These are phyloP conservation scores for Darevskia mixta DNA, from an alignment of 2,797 vertebrate species.

Conservation along the genomic window DNA sequence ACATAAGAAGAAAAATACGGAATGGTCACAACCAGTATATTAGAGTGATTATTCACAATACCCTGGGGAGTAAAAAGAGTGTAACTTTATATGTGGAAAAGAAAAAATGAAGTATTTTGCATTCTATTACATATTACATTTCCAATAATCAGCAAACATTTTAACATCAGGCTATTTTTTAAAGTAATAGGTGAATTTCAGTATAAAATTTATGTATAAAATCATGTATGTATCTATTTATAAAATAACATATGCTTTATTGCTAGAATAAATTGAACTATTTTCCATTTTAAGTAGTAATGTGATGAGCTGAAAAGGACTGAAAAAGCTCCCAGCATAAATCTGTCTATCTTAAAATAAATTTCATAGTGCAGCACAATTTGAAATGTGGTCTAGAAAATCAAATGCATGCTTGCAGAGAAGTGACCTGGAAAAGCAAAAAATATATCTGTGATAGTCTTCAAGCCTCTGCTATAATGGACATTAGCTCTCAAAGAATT, in stretches of 20 bases:
- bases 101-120: neutral
- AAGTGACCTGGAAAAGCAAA: neutral
- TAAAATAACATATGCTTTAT: neutral
- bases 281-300: neutral
- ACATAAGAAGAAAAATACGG: neutral
- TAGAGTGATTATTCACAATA: neutral
- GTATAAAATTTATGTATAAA: neutral
- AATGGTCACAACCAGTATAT: neutral
- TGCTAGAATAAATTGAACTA: neutral
- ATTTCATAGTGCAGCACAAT: neutral
- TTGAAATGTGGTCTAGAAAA: neutral
- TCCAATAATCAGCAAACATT: neutral
- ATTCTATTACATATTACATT: neutral
- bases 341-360: neutral
- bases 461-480: neutral
- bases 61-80: neutral
- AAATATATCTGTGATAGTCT: neutral
- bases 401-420: neutral
- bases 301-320: neutral
- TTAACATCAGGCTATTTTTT: neutral
- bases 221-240: neutral
- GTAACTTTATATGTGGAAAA: neutral
- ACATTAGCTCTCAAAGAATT: neutral
- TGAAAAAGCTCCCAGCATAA: neutral
- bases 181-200: neutral